Evolutionary conservation across 1,140 invertebrate genomes (phyloP).

Genomic region (Hylyphantes graminicola): DNA sequence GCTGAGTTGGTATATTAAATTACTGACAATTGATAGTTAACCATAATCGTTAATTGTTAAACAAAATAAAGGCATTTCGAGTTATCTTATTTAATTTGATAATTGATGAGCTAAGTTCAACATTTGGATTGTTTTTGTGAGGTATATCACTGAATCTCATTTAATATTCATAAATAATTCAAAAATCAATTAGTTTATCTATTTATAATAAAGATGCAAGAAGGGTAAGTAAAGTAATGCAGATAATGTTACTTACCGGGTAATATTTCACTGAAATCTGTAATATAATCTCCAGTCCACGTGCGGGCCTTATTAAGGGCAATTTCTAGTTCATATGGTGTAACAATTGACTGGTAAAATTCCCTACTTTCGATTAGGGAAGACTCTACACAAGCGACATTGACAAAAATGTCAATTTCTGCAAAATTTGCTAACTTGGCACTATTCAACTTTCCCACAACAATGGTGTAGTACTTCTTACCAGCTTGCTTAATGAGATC

Average conservation of each 20-base stretch:
- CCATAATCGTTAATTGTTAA: too few relatives aligned
- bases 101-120: too few relatives aligned
- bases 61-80: too few relatives aligned
- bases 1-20: too few relatives aligned
- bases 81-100: too few relatives aligned
- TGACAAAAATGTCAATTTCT: conserved; percentile 91
- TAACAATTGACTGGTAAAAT: conserved; percentile 88
- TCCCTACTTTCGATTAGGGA: conserved; percentile 83
- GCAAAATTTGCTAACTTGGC: conserved; percentile 93
- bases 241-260: conserved; percentile 69
- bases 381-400: conserved; percentile 91
- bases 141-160: too few relatives aligned
- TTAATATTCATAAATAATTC: too few relatives aligned
- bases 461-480: conserved; percentile 90
- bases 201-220: too few relatives aligned
- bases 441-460: conserved; percentile 91
- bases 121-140: too few relatives aligned
- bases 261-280: conserved; percentile 82
- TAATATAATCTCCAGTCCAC: conserved; percentile 75
- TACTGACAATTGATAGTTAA: too few relatives aligned
- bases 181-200: too few relatives aligned
- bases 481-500: conserved; percentile 77
- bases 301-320: conserved; percentile 77
- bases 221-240: too few relatives aligned
- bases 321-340: conserved; percentile 92